Base-by-base conservation (phyloP, 53 echinoderm and acorn worm genomes). In the Antedon mediterranea region DNA sequence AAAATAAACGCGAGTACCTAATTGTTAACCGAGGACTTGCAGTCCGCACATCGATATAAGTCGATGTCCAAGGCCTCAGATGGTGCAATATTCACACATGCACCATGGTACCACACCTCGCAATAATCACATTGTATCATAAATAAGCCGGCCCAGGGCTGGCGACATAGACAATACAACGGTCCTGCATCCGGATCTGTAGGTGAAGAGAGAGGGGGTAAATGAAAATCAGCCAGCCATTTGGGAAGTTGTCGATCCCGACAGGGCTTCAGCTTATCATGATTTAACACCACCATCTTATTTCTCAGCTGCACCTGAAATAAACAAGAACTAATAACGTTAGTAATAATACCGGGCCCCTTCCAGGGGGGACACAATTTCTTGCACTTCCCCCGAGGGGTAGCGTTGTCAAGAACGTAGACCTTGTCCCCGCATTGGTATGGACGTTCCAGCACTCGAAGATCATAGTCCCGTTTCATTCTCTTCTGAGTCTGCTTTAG, bases 251-350 rank as follows among this genome's bases (percentile, higher is more conserved):
- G 72, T 32, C 78, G 70, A 71, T 86, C 86, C 1, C 74, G 43
- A 77, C 86, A 86, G 26, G 30, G 77, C 78, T 86, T 86, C 3
- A 86, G 33, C 30, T 76, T 71, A 34, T 86, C 86, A 31, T 86
- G 86, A 71, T 86, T 86, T 0, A 82, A 73, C 23, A 73, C 71
- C 42, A 82, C 72, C 11, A 73, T 32, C 74, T 31, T 82, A 43
- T 78, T 86, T 11, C 78, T 31, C 32, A 78, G 32, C 71, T 73
- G 34, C 32, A 86, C 82, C 34, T 82, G 72, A n/a, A 77, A 82
- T 0, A 86, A 77, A 32, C 79, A 82, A 0, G 86, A 82, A 2
- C 78, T 71, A 6, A 78, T 30, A 28, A 30, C 72, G 20, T 86
- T 33, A 0, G 37, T 72, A 9, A 82, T 77, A 27, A 82, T 26